A percentile compares a stretch with the other conserved stretches of the same genome.
Conservation (phyloP, 2,888 invertebrate species). For the Ceratothoa steindachneri region DNA sequence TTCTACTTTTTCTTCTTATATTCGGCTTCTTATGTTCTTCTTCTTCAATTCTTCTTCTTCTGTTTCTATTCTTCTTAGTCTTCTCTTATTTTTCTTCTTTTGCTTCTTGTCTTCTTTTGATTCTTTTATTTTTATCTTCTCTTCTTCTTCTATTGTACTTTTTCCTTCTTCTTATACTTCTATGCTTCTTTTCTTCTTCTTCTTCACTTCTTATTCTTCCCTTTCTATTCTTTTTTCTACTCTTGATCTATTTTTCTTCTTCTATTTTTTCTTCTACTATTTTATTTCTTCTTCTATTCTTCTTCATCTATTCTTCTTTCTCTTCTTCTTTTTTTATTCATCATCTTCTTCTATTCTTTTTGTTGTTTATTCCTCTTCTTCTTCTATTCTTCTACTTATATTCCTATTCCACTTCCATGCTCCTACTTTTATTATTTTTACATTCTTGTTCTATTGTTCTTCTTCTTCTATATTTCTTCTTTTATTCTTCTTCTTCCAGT, state of each 20-base stretch:
- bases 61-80: background rate
- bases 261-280: background rate
- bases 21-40: background rate
- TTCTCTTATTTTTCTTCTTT: background rate
- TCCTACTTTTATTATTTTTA: too few species aligned
- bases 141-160: background rate
- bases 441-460: too few species aligned
- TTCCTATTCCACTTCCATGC: too few species aligned
- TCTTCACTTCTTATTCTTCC: background rate
- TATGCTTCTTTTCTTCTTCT: background rate
- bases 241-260: background rate
- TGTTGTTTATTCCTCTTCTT: too few species aligned
- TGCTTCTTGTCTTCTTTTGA: background rate
- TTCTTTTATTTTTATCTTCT: background rate
- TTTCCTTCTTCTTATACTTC: background rate
- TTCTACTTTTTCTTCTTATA: background rate
- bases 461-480: too few species aligned
- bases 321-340: too few species aligned
- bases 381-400: too few species aligned
- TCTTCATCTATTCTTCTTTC: too few species aligned
- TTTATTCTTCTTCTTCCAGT: too few species aligned
- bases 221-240: background rate
- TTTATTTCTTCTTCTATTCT: too few species aligned
- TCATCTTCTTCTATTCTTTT: too few species aligned
- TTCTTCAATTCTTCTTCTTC: background rate